Evolutionary conservation across 2,113 vertebrate species (phyloP), one percentile per base, ranked within the genome.

Genomic region (Columbina picui): DNA sequence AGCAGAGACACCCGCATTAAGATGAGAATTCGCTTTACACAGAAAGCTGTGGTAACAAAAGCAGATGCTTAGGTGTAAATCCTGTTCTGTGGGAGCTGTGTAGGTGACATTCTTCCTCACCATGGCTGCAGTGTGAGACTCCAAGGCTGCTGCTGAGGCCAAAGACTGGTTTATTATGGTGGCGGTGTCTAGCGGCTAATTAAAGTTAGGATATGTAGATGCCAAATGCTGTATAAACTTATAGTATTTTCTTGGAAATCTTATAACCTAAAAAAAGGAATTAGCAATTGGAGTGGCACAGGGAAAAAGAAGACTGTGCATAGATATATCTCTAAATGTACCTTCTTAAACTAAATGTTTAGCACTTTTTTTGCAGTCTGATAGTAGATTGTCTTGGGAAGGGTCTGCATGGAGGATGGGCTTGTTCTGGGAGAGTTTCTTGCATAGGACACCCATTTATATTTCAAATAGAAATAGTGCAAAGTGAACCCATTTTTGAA

Each of bases 41-140:
- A 60, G 75, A 65, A 90, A 78, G 32, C 38, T 75, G 57, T 85
- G 49, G 41, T 93, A 92, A 89, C 43, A 83, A 59, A 93, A 95
- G 60, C 70, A 87, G 83, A 50, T 94, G 67, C 26, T 73, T 70
- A 47, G 76, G 36, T 90, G 13, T 71, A 93, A 95, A 93, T 93
- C 49, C n/a, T 65, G 47, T 22, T 77, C 53, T 59, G 14, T 74
- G 67, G 39, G 73, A 80, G 20, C 32, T 71, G 41, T 64, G 14
- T 18, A 56, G 57, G 67, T 87, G 18, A 75, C 93, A 94, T 87
- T 80, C 32, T 43, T 92, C 65, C 39, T 84, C 34, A 7, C 9
- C 14, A 8, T 87, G 63, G 50, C 68, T 93, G 87, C 47, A 34
- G 45, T 32, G 16, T 34, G 64, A 84, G 11, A 52, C 60, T 88